These are phyloP conservation scores for Parochlus steinenii DNA, from an alignment of 2,888 invertebrate genomes.

Conservation along the genomic window DNA sequence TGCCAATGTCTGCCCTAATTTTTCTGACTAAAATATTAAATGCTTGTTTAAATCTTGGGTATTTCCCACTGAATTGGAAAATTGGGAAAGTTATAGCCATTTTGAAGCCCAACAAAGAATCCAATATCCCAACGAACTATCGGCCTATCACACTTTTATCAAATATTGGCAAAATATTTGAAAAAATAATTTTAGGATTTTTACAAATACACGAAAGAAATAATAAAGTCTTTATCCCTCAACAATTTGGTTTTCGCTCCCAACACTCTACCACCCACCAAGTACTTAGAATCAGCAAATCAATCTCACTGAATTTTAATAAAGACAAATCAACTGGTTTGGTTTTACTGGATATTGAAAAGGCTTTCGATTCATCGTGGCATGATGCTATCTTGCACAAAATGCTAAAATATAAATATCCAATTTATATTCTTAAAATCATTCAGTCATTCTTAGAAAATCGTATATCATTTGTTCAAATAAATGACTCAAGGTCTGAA, in stretches of 20 bases:
- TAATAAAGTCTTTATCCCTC: constrained; percentile 12
- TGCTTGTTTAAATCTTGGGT: background rate
- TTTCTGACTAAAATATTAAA: background rate
- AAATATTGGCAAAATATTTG: constrained; percentile 16
- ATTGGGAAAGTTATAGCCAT: constrained; percentile 16
- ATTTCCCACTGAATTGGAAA: constrained; percentile 16
- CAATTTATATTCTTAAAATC: constrained; percentile 16
- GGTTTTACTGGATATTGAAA: constrained; percentile 20
- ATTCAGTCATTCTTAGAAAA: constrained; percentile 17
- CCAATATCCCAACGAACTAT: constrained; percentile 14
- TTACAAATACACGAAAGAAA: constrained; percentile 12
- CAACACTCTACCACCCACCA: constrained; percentile 20
- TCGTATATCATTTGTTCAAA: constrained; percentile 16
- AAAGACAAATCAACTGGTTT: constrained; percentile 17
- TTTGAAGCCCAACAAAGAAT: constrained; percentile 17
- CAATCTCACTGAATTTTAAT: constrained; percentile 17
- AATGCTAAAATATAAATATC: constrained; percentile 15
- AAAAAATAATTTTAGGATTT: constrained; percentile 14
- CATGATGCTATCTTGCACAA: constrained; percentile 19
- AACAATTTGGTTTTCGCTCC: constrained; percentile 21
- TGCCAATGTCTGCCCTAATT: background rate
- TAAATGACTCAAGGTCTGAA: constrained; percentile 14
- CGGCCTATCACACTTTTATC: constrained; percentile 18
- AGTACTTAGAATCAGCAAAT: constrained; percentile 17
- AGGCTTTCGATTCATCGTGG: constrained; percentile 23